Percentiles rank a stretch among this genome's conserved stretches.
These are phyloP conservation scores for Patella depressa DNA, from an alignment of 2,888 invertebrate genomes.

Conservation along the genomic window DNA sequence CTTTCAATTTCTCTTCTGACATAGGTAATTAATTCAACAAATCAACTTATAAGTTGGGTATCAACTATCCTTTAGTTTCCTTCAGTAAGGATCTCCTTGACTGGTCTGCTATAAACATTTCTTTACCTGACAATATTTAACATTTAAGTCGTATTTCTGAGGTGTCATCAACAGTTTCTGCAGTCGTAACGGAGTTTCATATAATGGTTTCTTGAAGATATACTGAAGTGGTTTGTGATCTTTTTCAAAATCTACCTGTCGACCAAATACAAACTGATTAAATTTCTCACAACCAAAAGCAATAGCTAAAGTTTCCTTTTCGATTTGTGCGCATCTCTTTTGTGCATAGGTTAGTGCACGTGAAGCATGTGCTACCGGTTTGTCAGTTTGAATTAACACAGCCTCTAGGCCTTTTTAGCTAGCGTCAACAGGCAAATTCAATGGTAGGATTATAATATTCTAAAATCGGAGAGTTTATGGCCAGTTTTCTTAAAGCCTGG, in stretches of 20 bases:
- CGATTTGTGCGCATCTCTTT: neutral
- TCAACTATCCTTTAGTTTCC: constrained; percentile 17
- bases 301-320: constrained; percentile 4
- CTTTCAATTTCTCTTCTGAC: neutral
- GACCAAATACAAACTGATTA: constrained; percentile 16
- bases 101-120: constrained; percentile 19
- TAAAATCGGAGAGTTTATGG: constrained; percentile 14
- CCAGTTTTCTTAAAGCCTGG: constrained; percentile 20
- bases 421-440: neutral
- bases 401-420: neutral
- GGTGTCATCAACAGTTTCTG: constrained; percentile 19
- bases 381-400: neutral
- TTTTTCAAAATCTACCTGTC: constrained; percentile 13
- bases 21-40: constrained; percentile 22
- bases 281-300: constrained; percentile 18
- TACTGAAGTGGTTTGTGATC: constrained; percentile 25
- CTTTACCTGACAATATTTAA: constrained; percentile 21
- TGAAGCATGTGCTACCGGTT: neutral
- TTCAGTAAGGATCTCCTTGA: constrained; percentile 13
- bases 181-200: constrained; percentile 12
- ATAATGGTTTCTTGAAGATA: constrained; percentile 17
- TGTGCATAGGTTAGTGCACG: neutral
- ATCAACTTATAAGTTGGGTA: constrained; percentile 17
- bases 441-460: constrained; percentile 10
- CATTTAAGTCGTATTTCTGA: constrained; percentile 17